These are phyloP conservation scores for Matsumurasca onukii DNA, from an alignment of 1,140 invertebrate genomes.

Conservation along the genomic window DNA sequence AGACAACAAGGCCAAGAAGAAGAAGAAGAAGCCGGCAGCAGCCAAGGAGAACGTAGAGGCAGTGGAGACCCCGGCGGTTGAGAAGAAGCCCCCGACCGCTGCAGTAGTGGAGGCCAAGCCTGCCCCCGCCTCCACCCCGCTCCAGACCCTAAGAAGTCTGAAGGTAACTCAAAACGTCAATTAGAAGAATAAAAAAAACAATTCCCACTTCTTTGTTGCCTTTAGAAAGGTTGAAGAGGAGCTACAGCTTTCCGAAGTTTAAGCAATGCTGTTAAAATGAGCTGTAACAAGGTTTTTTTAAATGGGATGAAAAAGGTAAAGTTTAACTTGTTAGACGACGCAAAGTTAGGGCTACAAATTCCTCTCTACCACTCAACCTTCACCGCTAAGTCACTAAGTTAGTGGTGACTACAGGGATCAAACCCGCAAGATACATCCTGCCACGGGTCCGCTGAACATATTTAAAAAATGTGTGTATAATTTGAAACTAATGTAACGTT, in stretches of 20 bases:
- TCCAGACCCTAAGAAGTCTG: slow-evolving; percentile 17
- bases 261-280: neutral
- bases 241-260: neutral
- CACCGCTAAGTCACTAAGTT: no score
- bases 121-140: neutral
- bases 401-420: no score
- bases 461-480: no score
- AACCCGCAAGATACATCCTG: no score
- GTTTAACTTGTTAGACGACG: no score
- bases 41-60: slow-evolving; percentile 33
- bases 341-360: no score
- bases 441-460: no score
- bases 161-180: neutral
- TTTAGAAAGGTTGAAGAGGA: neutral
- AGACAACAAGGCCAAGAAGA: slow-evolving; percentile 32
- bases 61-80: slow-evolving; percentile 3
- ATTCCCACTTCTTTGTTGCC: neutral
- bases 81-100: no score
- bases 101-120: neutral
- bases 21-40: slow-evolving; percentile 39
- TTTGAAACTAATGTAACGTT: no score
- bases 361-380: no score
- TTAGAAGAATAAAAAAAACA: slow-evolving; percentile 3
- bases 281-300: neutral
- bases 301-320: neutral